Percentiles rank a stretch among this genome's conserved stretches.
Conservation (phyloP, 2,888 invertebrate genomes). For the Lysandra bellargus region DNA sequence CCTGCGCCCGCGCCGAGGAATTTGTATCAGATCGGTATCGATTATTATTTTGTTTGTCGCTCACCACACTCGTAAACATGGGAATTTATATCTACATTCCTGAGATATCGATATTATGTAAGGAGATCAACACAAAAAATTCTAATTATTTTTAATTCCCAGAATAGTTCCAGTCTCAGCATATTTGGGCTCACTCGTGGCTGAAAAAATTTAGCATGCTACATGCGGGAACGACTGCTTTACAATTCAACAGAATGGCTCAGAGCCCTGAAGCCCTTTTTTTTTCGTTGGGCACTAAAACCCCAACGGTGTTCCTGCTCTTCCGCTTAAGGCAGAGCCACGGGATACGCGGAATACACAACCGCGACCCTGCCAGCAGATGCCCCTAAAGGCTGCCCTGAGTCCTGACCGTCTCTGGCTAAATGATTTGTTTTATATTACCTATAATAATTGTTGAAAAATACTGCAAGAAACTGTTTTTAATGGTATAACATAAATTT, state of each 20-base stretch:
- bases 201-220: neutral
- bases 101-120: neutral
- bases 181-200: neutral
- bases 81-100: neutral
- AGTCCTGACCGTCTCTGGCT: no score
- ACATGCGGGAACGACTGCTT: neutral
- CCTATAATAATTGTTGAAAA: neutral
- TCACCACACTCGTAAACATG: neutral
- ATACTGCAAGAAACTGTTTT: neutral
- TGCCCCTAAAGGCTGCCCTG: no score
- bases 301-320: no score
- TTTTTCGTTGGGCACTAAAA: no score
- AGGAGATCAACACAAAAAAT: neutral
- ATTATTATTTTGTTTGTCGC: slow-evolving; percentile 14
- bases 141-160: no score
- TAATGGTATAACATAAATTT: neutral
- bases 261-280: neutral
- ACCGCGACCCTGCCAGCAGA: no score
- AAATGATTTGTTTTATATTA: neutral
- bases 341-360: no score
- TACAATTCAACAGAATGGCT: neutral
- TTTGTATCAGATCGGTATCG: slow-evolving; percentile 27
- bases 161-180: neutral
- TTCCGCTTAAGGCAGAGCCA: no score
- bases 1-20: slow-evolving; percentile 15